Base-by-base conservation (phyloP, 2,888 invertebrate genomes). In the Lasius platythorax region DNA sequence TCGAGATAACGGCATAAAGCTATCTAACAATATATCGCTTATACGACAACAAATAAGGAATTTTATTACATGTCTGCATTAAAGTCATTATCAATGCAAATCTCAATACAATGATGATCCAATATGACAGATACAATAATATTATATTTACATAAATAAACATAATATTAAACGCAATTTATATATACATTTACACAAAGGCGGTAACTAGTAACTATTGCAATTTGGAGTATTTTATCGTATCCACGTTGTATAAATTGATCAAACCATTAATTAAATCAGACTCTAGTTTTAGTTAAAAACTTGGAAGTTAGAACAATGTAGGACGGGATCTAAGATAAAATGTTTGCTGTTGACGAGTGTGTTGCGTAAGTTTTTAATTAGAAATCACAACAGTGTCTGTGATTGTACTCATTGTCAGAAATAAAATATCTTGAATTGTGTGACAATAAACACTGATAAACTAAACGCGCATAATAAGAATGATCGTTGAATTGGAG, bases 191-290 rank as follows among this genome's bases (percentile, higher is more conserved):
- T 0, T 46, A 46, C 12, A 46, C 4, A 50, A 50, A 18, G 8
- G 18, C 6, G 6, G 3, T 15, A 46, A 46, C 1, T n/a, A 8
- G 8, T 28, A 28, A 37, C 0, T 40, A 5, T 1, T 68, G 9
- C 1, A 18, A 40, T 46, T 67, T 56, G 28, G 0, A 1, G 23
- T 61, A 58, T 18, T 58, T 79, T 2, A 43, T 58, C 5, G 11
- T 56, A 58, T 15, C 0, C 5, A 9, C 12, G 12, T 43, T 40
- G 43, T 56, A 53, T 12, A 30, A 68, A 70, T 58, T 43, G 30
- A 58, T 30, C 23, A 8, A 78, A 43, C 40, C 23, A 56, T 72
- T 70, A 58, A 72, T 70, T 58, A 70, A 78, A 78, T 58, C 12
- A 15, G 12, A n/a, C 3, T 53, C n/a, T 53, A 56, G 2, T 18